phyloP scores from a whole-genome alignment of 2,113 vertebrate genomes.

The Heterocephalus glaber region DNA sequence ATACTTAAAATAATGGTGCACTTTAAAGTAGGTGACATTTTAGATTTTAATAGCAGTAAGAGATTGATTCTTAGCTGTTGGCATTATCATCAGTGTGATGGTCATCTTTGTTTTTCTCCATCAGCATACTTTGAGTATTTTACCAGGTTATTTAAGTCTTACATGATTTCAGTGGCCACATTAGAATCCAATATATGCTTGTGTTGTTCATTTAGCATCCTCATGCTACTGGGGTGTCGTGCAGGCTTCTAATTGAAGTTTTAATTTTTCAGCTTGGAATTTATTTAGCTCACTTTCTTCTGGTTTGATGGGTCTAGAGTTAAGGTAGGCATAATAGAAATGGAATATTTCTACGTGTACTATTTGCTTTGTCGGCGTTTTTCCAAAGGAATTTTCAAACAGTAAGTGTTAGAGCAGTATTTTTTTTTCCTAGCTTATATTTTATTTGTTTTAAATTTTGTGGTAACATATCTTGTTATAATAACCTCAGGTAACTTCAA shows the following conservation, averaged over 20 bases:
- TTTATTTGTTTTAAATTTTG: background rate
- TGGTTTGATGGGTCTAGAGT: background rate
- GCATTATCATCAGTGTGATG: too few relatives aligned
- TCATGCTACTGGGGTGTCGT: background rate
- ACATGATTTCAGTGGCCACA: background rate
- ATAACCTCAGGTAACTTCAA: slow-evolving; percentile 30
- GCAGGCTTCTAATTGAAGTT: background rate
- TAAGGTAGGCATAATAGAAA: background rate
- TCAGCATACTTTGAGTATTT: background rate
- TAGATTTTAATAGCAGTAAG: background rate
- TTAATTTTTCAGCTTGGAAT: background rate
- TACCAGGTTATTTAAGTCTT: background rate
- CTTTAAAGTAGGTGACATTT: background rate
- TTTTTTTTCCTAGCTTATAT: background rate
- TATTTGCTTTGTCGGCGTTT: background rate
- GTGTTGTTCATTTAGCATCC: background rate
- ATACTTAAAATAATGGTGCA: background rate
- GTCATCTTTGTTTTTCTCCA: background rate
- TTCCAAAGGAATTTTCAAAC: background rate
- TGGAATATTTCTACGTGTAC: background rate
- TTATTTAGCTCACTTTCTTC: background rate
- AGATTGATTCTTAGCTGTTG: too few relatives aligned
- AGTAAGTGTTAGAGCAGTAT: background rate
- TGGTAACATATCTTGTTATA: background rate
- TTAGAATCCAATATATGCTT: background rate